Conservation (phyloP, 2,113 vertebrate species). For the Gadus macrocephalus region DNA sequence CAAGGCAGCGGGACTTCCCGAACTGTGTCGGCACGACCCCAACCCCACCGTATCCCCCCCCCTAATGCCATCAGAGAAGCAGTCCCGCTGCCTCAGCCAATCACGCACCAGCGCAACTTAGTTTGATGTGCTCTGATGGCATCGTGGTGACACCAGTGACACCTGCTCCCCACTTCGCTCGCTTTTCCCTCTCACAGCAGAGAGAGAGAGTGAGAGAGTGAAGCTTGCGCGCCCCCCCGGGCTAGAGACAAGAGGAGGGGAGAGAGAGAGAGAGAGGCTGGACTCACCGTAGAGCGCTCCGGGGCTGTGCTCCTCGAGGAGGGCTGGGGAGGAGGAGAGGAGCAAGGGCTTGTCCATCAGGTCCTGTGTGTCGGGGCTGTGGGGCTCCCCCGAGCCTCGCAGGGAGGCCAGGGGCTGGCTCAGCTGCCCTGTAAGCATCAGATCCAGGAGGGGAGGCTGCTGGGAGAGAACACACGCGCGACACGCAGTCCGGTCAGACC, state of each 20-base stretch:
- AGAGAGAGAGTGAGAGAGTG: no score
- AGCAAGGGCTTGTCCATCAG: constrained; percentile 92
- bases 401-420: constrained; percentile 97
- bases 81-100: background rate
- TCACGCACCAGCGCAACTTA: constrained; percentile 34
- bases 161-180: background rate
- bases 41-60: no score
- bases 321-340: constrained; percentile 76
- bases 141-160: constrained; percentile 15
- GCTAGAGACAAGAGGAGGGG: no score
- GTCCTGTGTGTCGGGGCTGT: constrained; percentile 88
- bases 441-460: constrained; percentile 87
- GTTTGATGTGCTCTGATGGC: constrained; percentile 18
- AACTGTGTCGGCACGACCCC: no score
- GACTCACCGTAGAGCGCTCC: constrained; percentile 97
- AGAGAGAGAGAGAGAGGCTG: constrained; percentile 4
- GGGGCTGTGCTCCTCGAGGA: constrained; percentile 89
- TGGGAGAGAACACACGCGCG: constrained; percentile 60
- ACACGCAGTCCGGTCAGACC: constrained; percentile 74
- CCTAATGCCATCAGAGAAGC: no score
- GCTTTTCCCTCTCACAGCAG: constrained; percentile 9
- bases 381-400: constrained; percentile 90
- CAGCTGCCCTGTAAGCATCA: constrained; percentile 99
- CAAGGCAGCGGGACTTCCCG: no score
- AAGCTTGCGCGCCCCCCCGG: constrained; percentile 1